Base-by-base conservation (phyloP, 2,888 invertebrate species). In the Luperina testacea region DNA sequence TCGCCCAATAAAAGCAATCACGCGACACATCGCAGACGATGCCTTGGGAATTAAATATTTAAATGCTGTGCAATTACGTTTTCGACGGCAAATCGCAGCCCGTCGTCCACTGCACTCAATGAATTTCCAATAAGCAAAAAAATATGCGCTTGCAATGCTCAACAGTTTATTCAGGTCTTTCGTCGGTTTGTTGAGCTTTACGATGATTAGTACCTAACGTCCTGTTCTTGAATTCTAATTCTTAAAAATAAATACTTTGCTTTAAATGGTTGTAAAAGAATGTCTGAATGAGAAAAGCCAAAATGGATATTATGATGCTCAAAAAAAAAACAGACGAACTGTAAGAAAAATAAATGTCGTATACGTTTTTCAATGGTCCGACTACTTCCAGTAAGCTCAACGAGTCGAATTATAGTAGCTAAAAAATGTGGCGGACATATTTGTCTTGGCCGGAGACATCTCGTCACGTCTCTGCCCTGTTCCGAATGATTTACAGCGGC, bases 401-500 rank as follows among this genome's bases (percentile, higher is more conserved):
- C 92, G 91, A 94, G 92, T 93, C 92, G 95, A 95, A 95, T 95
- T 93, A 93, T 88, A 93, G 91, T 91, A 91, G 92, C 93, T 93
- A 95, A 95, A 95, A 95, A 95, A 94, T 93, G 93, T 94, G 90
- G 92, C 92, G 90, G 92, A 94, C 95, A 93, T 95, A 95, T 96
- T 95, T 95, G 95, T 95, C 93, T 94, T 91, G 92, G 93, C 90
- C 93, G 93, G 94, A 95, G 95, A 95, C 96, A 95, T 96, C 95
- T 95, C 95, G 95, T 96, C 96, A 95, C 96, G 95, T 96, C 95
- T 92, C 92, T 90, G 92, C 94, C 91, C 93, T 91, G 94, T 94
- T 94, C 93, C 94, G 95, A 96, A 96, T 97, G 96, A 96, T 96
- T 96, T 96, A 97, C 96, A 92, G 94, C 92, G 90, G 91, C 96